Evolutionary conservation across 2,797 vertebrate species (phyloP), one percentile per base, ranked within the genome.

Genomic region (Chromobotia macracanthus): DNA sequence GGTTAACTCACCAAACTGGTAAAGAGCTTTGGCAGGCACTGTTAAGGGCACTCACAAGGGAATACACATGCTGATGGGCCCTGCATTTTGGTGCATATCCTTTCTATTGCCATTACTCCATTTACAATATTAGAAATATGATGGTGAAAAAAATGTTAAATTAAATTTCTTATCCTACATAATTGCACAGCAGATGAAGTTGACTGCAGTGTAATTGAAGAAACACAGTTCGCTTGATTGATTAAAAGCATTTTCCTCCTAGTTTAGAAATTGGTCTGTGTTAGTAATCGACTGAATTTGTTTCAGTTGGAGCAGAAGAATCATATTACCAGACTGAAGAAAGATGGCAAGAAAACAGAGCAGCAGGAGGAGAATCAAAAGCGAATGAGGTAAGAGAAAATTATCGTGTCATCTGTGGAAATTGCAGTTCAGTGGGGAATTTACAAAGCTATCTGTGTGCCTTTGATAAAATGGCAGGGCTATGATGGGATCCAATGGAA

Each of bases 1-100:
- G 83, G 87, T 90, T 44, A 86, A 88, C 90, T 91, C 86, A 89
- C 87, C 89, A 89, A 89, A 89, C 88, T 88, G 87, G 87, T 87
- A 82, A 86, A 85, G 77, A 85, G 76, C 77, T 85, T 89, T 88
- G 88, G 87, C 83, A 85, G 84, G 81, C 76, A 83, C 81, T 76
- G 84, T 84, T 77, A 83, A 88, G 82, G 84, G 84, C 74, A 79
- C 81, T 87, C 87, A 85, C 82, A 87, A 75, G 84, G 85, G 87
- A 86, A 89, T 87, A 88, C 79, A 74, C 51, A 10, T 12, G 65
- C 77, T 84, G 84, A 89, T 81, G 80, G 82, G 87, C 78, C 35
- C 76, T 88, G 75, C 75, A 77, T 46, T 73, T 80, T 85, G 41
- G 1, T 7, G 35, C 4, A 38, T 38, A 38, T 5, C 35, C 5